Evolutionary conservation across 2,888 invertebrate genomes (phyloP), one percentile per base, ranked within the genome.

Genomic region (Prenolepis imparis): DNA sequence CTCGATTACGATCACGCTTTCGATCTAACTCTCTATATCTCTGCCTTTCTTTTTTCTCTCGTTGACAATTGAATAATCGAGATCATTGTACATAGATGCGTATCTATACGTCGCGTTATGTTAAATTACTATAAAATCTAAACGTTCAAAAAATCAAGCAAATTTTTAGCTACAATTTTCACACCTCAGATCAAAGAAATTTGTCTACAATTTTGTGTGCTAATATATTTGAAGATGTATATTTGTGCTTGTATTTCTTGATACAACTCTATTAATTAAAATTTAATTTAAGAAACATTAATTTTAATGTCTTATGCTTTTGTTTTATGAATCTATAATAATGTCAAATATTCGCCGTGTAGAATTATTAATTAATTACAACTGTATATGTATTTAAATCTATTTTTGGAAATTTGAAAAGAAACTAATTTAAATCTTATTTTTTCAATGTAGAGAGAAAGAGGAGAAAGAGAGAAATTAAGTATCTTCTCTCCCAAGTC

Each of bases 1-100:
- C 68, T 67, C 39, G 48, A 61, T 57, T 55, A 36, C 48, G 36
- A 48, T 73, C 55, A 24, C 18, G 18, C 36, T 59, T n/a, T 52
- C n/a, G 52, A 52, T n/a, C n/a, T 52, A 24, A 11, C n/a, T 64
- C 11, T 59, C 18, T 77, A 8, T 9, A 3, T 24, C 15, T 24
- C 41, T 32, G n/a, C 2, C 18, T n/a, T 68, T 70, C 15, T 21
- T 64, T 57, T 52, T 52, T n/a, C n/a, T 63, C 28, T 70, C 28
- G 39, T 18, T 48, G 24, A 63, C 66, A 36, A 41, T 12, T 39
- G 8, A 28, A 24, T 12, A 48, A 32, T 66, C 32, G 63, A 61
- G 32, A 82, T 36, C 15, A n/a, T 77, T 41, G 21, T 39, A 36
- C 41, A 41, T 39, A 36, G 6, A 11, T 63, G 21, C 8, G 18